A percentile compares a stretch with the other conserved stretches of the same genome.
Conservation (phyloP, 2,797 vertebrate genomes). For the Chlorospingus flavigularis region DNA sequence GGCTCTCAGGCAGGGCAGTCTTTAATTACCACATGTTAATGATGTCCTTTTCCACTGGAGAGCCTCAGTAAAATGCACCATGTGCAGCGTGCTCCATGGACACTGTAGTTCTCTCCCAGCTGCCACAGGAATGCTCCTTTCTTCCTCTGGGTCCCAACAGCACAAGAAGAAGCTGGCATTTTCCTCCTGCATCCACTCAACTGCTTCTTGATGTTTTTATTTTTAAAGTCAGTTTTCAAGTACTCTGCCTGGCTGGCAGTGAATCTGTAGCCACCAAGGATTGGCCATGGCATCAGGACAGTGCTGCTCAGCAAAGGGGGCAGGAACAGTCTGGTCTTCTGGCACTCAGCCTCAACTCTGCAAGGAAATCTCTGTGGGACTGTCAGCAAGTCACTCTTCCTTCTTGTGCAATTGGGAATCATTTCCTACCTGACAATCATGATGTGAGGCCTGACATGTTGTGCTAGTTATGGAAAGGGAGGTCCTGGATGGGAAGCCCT, state of each 20-base stretch:
- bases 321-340: neutral
- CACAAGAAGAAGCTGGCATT: neutral
- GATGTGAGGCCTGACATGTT: neutral
- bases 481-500: neutral
- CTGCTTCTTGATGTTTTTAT: neutral
- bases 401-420: neutral
- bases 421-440: neutral
- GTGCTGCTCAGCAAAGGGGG: neutral
- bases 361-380: slow-evolving; percentile 4
- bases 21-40: neutral
- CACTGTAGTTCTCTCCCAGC: neutral
- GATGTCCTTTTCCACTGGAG: neutral
- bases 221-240: neutral
- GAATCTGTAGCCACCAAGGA: neutral
- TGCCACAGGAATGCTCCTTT: neutral
- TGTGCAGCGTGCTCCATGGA: neutral
- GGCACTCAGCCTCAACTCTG: slow-evolving; percentile 10
- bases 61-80: neutral
- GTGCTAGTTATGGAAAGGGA: neutral
- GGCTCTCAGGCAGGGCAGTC: neutral
- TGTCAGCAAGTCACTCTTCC: neutral
- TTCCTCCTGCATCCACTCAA: neutral
- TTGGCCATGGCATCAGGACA: neutral
- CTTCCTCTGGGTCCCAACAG: neutral
- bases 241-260: neutral